Base-by-base conservation (phyloP, 2,113 vertebrate genomes). In the Caranx melampygus region DNA sequence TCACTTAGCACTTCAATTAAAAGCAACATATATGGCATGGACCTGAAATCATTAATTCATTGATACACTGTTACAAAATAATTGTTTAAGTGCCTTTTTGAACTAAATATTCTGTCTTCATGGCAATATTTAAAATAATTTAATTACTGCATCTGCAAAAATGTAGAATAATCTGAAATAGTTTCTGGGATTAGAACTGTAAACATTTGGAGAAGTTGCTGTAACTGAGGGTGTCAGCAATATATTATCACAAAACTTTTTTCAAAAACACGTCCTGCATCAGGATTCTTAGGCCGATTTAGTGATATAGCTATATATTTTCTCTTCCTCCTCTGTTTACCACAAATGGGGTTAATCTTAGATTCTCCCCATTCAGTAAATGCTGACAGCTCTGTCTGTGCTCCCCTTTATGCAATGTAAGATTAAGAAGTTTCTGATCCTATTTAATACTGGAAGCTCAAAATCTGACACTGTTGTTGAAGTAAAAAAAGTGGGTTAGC, bases 1-100 rank as follows among this genome's bases (percentile, higher is more conserved):
- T 82, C 77, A 88, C 70, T 84, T 77, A 66, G 69, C 72, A 83
- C 82, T 88, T 89, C 75, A 79, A 84, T 88, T 85, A 89, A 87
- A 86, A 83, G 59, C 76, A 83, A 78, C 33, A 72, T 42, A 37
- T 18, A 64, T 15, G 16, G 26, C 34, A 63, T 3, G 49, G 18
- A 31, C 13, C 31, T 40, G 5, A 26, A 69, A 62, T n/a, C 2
- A 15, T 44, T 75, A 40, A 86, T 81, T 55, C 62, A 72, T 11
- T 1, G 2, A 8, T 81, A 72, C 76, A 79, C 68, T 84, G 54
- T 76, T 58, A 57, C 5, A 2, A 34, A 80, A 70, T 33, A 62
- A 75, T 3, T 58, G 49, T 26, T 59, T 52, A 21, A 82, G 13
- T 26, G 21, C 16, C 65, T 81, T 65, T 57, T 79, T 21, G 13